Evolutionary conservation across 2,888 invertebrate species (phyloP), one percentile per base, ranked within the genome.

Genomic region (Nebria brevicollis): DNA sequence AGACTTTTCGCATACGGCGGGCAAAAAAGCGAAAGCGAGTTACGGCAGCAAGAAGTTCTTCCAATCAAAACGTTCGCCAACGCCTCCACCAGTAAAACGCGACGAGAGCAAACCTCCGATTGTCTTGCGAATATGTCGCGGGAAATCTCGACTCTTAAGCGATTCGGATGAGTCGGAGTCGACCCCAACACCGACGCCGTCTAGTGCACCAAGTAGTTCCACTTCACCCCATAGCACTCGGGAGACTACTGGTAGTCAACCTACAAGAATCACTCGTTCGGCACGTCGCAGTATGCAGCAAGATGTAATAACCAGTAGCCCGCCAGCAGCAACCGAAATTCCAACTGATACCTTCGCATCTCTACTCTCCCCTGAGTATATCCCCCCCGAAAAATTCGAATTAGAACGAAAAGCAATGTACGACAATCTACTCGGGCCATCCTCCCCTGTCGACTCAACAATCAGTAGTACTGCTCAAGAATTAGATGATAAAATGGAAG

Each of bases 81-180:
- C 70, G 54, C 82, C 82, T 66, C 65, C 72, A 26, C 41, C 42
- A 15, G 68, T 64, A 41, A 84, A 84, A 82, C 82, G 84, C 20
- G 85, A 84, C 79, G 87, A 87, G 82, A 84, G 86, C 74, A 89
- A 89, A 84, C 95, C 96, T 72, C 96, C 96, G 34, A 97, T 97
- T 86, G 96, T 96, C 78, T 90, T 97, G 83, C 92, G 96, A 89
- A 97, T 97, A 91, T 96, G 96, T 84, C 95, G 96, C 89, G 94
- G 92, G 13, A 93, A 92, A 82, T 91, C 91, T 11, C 89, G 90
- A 83, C 84, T 91, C 81, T 86, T 91, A n/a, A 91, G 89, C 84
- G 90, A 89, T 84, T 87, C 88, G 13, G 89, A 89, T 82, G 89
- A 89, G 82, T 88, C 89, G 0, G 89, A 89, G 83, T 88, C 87